A percentile compares a stretch with the other conserved stretches of the same genome.
Evolutionary conservation across 2,888 invertebrate genomes (phyloP).

Genomic region (Stenolophus ochropezus): DNA sequence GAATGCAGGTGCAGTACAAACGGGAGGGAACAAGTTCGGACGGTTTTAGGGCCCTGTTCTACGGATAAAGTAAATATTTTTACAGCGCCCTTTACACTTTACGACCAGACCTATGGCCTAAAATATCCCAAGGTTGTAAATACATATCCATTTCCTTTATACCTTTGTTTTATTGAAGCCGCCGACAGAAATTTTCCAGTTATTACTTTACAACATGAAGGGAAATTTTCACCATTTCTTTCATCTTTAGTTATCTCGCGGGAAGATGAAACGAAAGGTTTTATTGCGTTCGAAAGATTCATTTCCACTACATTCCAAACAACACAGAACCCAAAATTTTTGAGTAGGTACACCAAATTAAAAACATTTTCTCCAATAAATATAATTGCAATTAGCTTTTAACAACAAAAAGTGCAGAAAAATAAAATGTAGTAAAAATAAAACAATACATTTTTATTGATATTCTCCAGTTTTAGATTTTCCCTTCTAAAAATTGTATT

Average conservation of each 20-base stretch:
- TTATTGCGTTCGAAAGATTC: too few relatives aligned
- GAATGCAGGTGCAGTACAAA: not conserved
- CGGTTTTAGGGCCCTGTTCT: not conserved
- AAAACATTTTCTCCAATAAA: too few relatives aligned
- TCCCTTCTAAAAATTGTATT: too few relatives aligned
- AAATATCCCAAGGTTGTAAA: constrained; percentile 30
- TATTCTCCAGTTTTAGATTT: too few relatives aligned
- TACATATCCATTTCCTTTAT: constrained; percentile 25
- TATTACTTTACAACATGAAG: not conserved
- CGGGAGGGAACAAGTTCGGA: not conserved
- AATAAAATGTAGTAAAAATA: too few relatives aligned
- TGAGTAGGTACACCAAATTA: too few relatives aligned
- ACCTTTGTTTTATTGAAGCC: constrained; percentile 6
- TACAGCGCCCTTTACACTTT: constrained; percentile 22
- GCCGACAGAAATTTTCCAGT: constrained; percentile 8
- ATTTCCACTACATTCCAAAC: too few relatives aligned
- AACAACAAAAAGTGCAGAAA: too few relatives aligned
- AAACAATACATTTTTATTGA: too few relatives aligned
- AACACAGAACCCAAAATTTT: too few relatives aligned
- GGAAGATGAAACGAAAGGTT: not conserved
- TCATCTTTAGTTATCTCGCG: not conserved
- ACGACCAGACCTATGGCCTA: constrained; percentile 2
- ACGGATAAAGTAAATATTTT: constrained; percentile 22
- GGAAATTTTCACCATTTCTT: not conserved
- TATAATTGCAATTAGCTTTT: too few relatives aligned